Conservation (phyloP, 2,888 invertebrate species). For the Aporophyla lueneburgensis region DNA sequence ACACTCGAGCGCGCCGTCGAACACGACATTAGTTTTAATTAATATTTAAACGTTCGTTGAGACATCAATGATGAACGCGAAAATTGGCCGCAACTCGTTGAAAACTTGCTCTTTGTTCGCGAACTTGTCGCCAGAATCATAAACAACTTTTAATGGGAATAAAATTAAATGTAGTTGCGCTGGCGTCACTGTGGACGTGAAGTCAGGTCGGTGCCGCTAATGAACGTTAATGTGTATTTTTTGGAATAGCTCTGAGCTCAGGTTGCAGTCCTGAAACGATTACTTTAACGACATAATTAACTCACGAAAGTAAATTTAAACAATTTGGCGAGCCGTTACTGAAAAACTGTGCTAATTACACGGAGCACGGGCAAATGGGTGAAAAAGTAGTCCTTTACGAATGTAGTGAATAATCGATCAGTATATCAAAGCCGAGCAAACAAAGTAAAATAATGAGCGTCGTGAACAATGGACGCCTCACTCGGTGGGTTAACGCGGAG, state of each 20-base stretch:
- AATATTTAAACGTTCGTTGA: conserved; percentile 69
- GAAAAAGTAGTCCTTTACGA: conserved; percentile 31
- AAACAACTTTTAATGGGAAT: conserved; percentile 71
- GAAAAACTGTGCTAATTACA: conserved; percentile 45
- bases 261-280: conserved; percentile 41
- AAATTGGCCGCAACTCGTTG: conserved; percentile 54
- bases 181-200: conserved; percentile 7
- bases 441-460: conserved; percentile 54
- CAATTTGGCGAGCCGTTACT: conserved; percentile 33
- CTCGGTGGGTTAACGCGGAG: conserved; percentile 42
- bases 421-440: conserved; percentile 45
- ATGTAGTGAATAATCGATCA: conserved; percentile 49
- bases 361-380: conserved; percentile 20
- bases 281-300: conserved; percentile 58
- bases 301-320: conserved; percentile 43
- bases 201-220: conserved; percentile 12
- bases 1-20: conserved; percentile 51
- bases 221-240: conserved; percentile 35
- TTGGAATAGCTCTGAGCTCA: conserved; percentile 7
- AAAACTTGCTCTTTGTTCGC: conserved; percentile 67
- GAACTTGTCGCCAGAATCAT: conserved; percentile 65
- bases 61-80: conserved; percentile 62
- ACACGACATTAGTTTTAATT: conserved; percentile 68
- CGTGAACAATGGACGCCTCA: conserved; percentile 31
- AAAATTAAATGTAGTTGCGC: conserved; percentile 63